These are phyloP conservation scores for Hippocampus comes DNA, from an alignment of 2,113 vertebrate species.

Conservation along the genomic window DNA sequence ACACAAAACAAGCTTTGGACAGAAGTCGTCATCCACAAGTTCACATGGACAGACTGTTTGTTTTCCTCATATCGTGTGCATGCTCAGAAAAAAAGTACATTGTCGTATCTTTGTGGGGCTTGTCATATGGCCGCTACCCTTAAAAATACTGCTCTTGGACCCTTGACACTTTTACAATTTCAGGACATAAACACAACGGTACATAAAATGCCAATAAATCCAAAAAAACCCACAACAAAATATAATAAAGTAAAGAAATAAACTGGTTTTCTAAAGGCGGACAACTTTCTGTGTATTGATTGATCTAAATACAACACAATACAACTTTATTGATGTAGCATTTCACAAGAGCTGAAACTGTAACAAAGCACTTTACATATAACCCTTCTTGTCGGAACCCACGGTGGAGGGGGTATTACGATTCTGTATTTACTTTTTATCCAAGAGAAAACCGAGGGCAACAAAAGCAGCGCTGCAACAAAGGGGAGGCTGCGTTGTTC, in stretches of 20 bases:
- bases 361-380: no score
- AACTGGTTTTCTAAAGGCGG: no score
- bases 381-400: no score
- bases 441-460: not conserved
- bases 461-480: not conserved
- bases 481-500: not conserved
- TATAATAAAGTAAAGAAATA: no score
- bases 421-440: no score
- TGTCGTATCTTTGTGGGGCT: not conserved
- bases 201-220: no score
- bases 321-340: no score
- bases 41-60: conserved; percentile 21
- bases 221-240: no score
- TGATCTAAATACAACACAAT: no score
- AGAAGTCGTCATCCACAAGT: conserved; percentile 16
- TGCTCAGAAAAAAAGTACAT: not conserved
- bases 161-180: not conserved
- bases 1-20: not conserved
- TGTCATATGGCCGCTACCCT: not conserved
- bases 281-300: no score
- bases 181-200: not conserved
- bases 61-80: not conserved
- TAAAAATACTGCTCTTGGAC: not conserved
- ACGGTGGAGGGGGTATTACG: not conserved
- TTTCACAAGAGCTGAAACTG: no score